Evolutionary conservation across 2,797 vertebrate species (phyloP).

Genomic region (Dermochelys coriacea): DNA sequence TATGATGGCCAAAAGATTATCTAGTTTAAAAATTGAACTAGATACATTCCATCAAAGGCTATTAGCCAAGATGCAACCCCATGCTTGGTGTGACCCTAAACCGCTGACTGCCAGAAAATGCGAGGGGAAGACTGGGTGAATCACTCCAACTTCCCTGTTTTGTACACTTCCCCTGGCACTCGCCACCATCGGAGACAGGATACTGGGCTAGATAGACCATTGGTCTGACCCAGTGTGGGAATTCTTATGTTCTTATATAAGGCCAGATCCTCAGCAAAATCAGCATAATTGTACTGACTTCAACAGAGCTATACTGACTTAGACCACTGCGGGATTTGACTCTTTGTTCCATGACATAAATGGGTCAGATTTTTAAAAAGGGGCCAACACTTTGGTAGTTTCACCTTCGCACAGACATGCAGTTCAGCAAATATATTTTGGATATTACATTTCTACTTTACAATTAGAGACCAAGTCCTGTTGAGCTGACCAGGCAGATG

Average conservation of each 20-base stretch:
- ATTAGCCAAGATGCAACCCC: neutral
- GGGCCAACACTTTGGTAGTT: neutral
- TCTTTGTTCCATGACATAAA: neutral
- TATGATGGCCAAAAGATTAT: neutral
- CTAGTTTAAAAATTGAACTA: neutral
- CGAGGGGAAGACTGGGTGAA: no score
- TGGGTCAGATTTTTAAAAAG: neutral
- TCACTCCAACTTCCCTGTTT: no score
- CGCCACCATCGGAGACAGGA: no score
- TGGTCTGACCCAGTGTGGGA: no score
- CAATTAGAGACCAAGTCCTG: neutral
- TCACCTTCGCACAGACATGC: fast-evolving
- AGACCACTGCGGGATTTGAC: neutral
- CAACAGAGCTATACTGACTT: neutral
- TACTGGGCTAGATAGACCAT: no score
- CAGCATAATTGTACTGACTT: neutral
- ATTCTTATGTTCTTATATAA: neutral
- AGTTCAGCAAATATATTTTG: fast-evolving
- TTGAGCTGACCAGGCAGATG: neutral
- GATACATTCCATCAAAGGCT: neutral
- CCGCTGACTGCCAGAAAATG: no score
- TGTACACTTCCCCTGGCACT: no score
- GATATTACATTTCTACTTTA: neutral
- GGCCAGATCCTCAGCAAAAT: neutral
- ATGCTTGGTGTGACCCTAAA: no score